Evolutionary conservation across 2,113 vertebrate species (phyloP), one percentile per base, ranked within the genome.

Genomic region (Lonchura striata): DNA sequence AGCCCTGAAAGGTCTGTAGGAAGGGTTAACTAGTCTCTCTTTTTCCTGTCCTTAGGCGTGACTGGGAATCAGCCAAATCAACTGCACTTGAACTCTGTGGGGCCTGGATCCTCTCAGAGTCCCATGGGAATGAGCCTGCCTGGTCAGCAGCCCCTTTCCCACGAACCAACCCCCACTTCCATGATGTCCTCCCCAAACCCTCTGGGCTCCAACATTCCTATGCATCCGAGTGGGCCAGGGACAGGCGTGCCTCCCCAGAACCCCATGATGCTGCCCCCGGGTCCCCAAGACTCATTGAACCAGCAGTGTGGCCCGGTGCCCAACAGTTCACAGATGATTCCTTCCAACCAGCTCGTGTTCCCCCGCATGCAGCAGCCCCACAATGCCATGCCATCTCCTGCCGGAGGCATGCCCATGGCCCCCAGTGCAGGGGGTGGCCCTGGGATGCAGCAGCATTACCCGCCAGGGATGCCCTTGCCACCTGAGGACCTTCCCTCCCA

Each of bases 111-210:
- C 25, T 98, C 98, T 39, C 99, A 99, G 95, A 99, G 99, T 95
- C 99, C 99, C 39, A 98, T 99, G 98, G 98, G 98, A 88, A 98
- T 99, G 97, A 97, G 98, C 86, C 97, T 98, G 84, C 98, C 99
- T 76, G 98, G 98, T 95, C 99, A 98, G 96, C 98, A 98, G 79
- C 98, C 98, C 78, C 98, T 99, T 82, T 98, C 99, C 61, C 99
- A 99, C 0, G 99, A 99, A 24, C 97, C 98, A 0, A 97, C 98
- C 50, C 97, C 98, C 2, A 97, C 98, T 18, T 92, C 99, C 64
- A 98, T 98, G 97, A 96, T 99, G 92, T 98, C 98, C 86, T 99
- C 99, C 50, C 98, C 99, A 1, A 99, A 98, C 91, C 98, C 98
- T 28, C 98, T 99, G 98, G 97, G 98, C 89, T 95, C 98, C 97